Evolutionary conservation across 2,113 vertebrate genomes (phyloP).

Genomic region (Sturnus vulgaris): DNA sequence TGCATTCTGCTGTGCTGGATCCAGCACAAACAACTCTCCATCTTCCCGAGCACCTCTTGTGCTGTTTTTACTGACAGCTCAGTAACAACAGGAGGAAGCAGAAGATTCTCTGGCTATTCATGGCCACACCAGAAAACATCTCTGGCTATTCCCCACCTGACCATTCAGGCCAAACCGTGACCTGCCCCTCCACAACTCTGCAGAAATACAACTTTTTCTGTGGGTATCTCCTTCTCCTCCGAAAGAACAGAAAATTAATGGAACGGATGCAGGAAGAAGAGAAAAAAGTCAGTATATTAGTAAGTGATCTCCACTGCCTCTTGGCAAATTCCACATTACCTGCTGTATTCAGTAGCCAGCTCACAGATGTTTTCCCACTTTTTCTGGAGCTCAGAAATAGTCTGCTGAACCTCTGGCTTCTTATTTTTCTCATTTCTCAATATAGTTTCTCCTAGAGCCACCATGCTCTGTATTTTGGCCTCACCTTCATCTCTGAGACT

Average conservation of each 20-base stretch:
- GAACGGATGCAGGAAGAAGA: not conserved
- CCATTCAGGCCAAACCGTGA: not conserved
- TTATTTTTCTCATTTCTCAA: not conserved
- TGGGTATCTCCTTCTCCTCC: not conserved
- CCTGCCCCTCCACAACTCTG: not conserved
- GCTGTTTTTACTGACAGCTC: not conserved
- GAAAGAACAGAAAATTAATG: not conserved
- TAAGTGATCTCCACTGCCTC: not conserved
- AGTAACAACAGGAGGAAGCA: not conserved
- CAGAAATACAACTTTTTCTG: not conserved
- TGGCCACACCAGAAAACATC: not conserved
- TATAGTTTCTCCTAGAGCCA: slow-evolving; percentile 22
- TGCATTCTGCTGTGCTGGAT: not conserved
- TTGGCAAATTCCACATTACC: slow-evolving; percentile 47
- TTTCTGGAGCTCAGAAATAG: slow-evolving; percentile 54
- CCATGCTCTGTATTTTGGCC: slow-evolving; percentile 58
- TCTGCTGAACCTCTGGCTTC: not conserved
- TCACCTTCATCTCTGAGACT: slow-evolving; percentile 65
- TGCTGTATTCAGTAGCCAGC: slow-evolving; percentile 51
- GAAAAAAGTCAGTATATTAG: not conserved
- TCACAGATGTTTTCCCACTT: slow-evolving; percentile 64
- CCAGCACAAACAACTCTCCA: not conserved
- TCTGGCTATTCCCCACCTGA: not conserved
- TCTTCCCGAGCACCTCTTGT: not conserved
- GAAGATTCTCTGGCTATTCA: not conserved